phyloP scores from a whole-genome alignment of 2,888 invertebrate species.

The Drosophila sordidapex region DNA sequence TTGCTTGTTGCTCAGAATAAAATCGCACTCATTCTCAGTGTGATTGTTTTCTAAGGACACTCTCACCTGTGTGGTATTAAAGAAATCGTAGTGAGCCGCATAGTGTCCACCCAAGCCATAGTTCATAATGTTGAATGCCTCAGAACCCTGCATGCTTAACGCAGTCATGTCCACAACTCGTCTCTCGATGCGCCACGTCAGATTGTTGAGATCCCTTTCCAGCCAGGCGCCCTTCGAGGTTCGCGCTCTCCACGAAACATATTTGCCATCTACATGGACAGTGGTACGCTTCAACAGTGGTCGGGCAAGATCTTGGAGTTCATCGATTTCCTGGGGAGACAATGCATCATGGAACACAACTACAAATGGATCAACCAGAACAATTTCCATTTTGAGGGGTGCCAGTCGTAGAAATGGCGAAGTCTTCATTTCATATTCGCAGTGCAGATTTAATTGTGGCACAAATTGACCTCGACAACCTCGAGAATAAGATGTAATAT shows the following conservation, averaged over 20 bases:
- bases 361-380: conserved; percentile 69
- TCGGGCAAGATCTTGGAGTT: conserved; percentile 58
- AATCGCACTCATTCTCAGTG: neutral
- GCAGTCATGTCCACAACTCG: conserved; percentile 78
- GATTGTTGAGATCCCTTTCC: conserved; percentile 33
- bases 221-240: conserved; percentile 80
- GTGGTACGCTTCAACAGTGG: conserved; percentile 66
- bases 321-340: conserved; percentile 65
- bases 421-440: conserved; percentile 55
- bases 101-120: conserved; percentile 82
- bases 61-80: conserved; percentile 64
- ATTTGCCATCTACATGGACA: conserved; percentile 26
- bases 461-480: conserved; percentile 73
- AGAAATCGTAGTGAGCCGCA: conserved; percentile 73
- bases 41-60: neutral
- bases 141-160: conserved; percentile 61
- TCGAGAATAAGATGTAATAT: conserved; percentile 27
- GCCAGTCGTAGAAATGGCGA: conserved; percentile 72
- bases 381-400: conserved; percentile 78
- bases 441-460: conserved; percentile 53
- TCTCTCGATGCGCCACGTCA: conserved; percentile 56
- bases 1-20: neutral
- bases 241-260: conserved; percentile 31
- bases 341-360: conserved; percentile 76
- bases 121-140: conserved; percentile 78